Percentiles rank a stretch among this genome's conserved stretches.
These are phyloP conservation scores for Papilio machaon DNA, from an alignment of 1,140 invertebrate species.

Conservation along the genomic window DNA sequence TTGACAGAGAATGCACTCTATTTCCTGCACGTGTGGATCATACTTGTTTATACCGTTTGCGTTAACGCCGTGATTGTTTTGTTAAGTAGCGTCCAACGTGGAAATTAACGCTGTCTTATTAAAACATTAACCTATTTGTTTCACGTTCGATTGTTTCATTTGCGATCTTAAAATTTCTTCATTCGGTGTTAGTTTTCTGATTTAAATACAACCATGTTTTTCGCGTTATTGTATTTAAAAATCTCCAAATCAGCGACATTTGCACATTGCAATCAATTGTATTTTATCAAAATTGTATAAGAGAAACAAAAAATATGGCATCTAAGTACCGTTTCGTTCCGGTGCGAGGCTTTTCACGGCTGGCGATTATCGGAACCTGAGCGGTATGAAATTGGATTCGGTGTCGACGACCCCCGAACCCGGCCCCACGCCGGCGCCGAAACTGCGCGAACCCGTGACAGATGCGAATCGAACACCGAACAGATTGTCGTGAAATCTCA, in stretches of 20 bases:
- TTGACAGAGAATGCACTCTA: slow-evolving; percentile 17
- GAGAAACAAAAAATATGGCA: slow-evolving; percentile 5
- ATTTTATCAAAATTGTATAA: slow-evolving; percentile 3
- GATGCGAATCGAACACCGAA: slow-evolving; percentile 2
- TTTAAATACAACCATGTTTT: no score
- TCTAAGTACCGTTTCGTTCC: slow-evolving; percentile 42
- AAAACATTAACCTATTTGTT: slow-evolving; percentile 20
- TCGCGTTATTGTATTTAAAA: no score
- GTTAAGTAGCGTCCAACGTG: slow-evolving; percentile 16
- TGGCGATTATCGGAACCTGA: slow-evolving; percentile 53
- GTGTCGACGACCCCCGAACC: slow-evolving; percentile 51
- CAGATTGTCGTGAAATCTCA: neutral
- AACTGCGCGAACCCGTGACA: neutral
- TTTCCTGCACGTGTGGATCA: slow-evolving; percentile 24
- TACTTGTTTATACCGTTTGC: slow-evolving; percentile 25
- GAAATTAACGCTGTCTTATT: slow-evolving; percentile 4
- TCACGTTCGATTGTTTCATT: neutral
- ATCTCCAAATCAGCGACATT: no score
- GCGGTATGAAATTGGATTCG: slow-evolving; percentile 63
- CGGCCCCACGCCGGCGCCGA: slow-evolving; percentile 44
- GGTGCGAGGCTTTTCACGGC: slow-evolving; percentile 46
- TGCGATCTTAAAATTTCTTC: no score
- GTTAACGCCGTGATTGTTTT: slow-evolving; percentile 30
- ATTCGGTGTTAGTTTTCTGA: no score
- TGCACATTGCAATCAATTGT: neutral